Evolutionary conservation across 2,113 vertebrate species (phyloP), one percentile per base, ranked within the genome.

Genomic region (Sturnira hondurensis): DNA sequence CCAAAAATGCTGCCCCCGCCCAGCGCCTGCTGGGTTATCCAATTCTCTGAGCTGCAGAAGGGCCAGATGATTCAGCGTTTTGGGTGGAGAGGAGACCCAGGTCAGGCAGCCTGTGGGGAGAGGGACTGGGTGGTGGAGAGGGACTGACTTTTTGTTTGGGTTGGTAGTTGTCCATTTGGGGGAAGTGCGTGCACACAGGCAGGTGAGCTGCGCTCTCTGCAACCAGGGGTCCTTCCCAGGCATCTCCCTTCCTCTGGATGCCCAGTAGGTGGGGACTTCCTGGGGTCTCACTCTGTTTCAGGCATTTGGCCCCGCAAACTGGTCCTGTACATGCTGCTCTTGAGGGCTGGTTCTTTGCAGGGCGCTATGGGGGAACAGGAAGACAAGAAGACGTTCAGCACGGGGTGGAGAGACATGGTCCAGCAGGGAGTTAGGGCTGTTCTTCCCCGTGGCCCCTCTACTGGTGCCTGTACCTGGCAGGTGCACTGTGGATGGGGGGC

Each of bases 31-130:
- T 96, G 85, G 77, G 65, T 88, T 96, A 65, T 86, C 94, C 17
- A 1, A 73, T 89, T 82, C 86, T 84, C 77, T 88, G 81, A 94
- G 74, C 95, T 76, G 73, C 28, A 76, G 86, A 90, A 96, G 95
- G 68, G 50, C 82, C 7, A 4, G 78, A 89, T 97, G 97, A 97
- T 95, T 97, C 95, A 96, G 96, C 68, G 1, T 65, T 93, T 96
- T 0, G 8, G 54, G 71, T 45, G 63, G 58, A 50, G 67, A 86
- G 28, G 84, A 86, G 77, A 81, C 84, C 95, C 87, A 89, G 94
- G 94, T 41, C 74, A 86, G 65, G 33, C 94, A 93, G 87, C 41
- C 5, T 24, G 3, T 68, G 58, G 58, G 86, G 58, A 78, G 80
- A n/a, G n/a, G n/a, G n/a, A n/a, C 71, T 14, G 47, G 45, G 45